A percentile compares a stretch with the other conserved stretches of the same genome.
phyloP scores from a whole-genome alignment of 2,113 vertebrate species.

The Reinhardtius hippoglossoides region DNA sequence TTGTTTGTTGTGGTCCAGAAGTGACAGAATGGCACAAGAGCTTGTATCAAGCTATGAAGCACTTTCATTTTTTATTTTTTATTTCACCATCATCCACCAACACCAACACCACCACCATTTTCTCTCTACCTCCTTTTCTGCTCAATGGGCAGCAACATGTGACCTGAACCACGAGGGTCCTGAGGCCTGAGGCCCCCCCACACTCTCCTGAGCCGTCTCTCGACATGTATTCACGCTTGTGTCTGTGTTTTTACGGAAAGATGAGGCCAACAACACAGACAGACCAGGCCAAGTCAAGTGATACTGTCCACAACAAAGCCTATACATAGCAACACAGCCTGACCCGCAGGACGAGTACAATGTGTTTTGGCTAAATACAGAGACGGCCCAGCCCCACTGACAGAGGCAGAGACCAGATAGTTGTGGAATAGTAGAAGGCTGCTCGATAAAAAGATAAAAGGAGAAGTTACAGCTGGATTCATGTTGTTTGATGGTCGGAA shows the following conservation, averaged over 20 bases:
- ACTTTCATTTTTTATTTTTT: slow-evolving; percentile 5
- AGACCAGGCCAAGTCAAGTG: slow-evolving; percentile 56
- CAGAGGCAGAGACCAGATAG: slow-evolving; percentile 40
- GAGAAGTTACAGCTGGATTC: slow-evolving; percentile 9
- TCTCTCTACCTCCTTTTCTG: slow-evolving; percentile 12
- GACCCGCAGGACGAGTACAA: slow-evolving; percentile 57
- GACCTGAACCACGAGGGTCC: slow-evolving; percentile 50
- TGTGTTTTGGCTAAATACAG: slow-evolving; percentile 69
- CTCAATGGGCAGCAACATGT: slow-evolving; percentile 59
- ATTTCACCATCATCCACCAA: neutral
- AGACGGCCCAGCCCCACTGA: slow-evolving; percentile 41
- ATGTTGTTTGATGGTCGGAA: slow-evolving; percentile 5
- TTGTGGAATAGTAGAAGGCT: slow-evolving; percentile 4
- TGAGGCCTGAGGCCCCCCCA: slow-evolving; percentile 24
- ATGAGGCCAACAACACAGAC: slow-evolving; percentile 48
- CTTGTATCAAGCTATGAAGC: slow-evolving; percentile 13
- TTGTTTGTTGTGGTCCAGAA: slow-evolving; percentile 34
- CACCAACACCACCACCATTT: neutral
- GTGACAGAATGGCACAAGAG: neutral
- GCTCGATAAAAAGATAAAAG: slow-evolving; percentile 2
- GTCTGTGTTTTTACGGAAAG: slow-evolving; percentile 56
- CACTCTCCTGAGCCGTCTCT: slow-evolving; percentile 46
- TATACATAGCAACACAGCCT: slow-evolving; percentile 66
- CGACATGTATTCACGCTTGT: slow-evolving; percentile 14
- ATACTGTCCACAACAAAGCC: slow-evolving; percentile 62